A percentile compares a stretch with the other conserved stretches of the same genome.
phyloP scores from a whole-genome alignment of 2,888 invertebrate genomes.

The Pammene aurita region DNA sequence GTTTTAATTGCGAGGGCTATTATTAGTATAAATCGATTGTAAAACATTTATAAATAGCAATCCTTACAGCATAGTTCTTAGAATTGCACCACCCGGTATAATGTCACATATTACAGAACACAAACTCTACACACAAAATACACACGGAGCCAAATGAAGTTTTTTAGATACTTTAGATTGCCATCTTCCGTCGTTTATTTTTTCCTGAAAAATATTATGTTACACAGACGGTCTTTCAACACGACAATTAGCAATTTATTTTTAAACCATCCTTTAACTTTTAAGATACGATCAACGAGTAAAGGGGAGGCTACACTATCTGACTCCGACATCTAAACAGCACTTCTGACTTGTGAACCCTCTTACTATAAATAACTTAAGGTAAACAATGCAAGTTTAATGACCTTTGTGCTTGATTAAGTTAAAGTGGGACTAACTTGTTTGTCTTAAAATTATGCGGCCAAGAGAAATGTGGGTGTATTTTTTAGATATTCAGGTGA shows the following conservation, averaged over 20 bases:
- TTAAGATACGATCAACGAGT: conserved; percentile 18
- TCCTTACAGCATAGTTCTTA: too few relatives aligned
- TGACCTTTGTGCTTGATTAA: conserved; percentile 17
- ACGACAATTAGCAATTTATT: conserved; percentile 17
- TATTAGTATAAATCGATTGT: too few relatives aligned
- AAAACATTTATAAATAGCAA: too few relatives aligned
- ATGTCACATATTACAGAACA: too few relatives aligned
- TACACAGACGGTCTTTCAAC: background rate
- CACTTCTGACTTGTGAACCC: conserved; percentile 13
- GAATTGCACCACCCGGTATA: too few relatives aligned
- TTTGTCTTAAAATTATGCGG: too few relatives aligned
- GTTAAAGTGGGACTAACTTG: conserved; percentile 1
- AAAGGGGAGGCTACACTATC: conserved; percentile 26
- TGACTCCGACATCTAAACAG: conserved; percentile 16
- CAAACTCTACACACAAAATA: too few relatives aligned
- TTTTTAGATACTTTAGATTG: background rate
- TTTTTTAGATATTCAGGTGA: too few relatives aligned
- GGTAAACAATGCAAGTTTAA: conserved; percentile 19
- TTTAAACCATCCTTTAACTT: conserved; percentile 2
- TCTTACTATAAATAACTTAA: conserved; percentile 25
- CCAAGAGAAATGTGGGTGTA: too few relatives aligned
- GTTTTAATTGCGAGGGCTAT: too few relatives aligned
- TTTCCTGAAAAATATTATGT: background rate
- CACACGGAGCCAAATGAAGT: too few relatives aligned
- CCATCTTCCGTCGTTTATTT: background rate